phyloP scores from a whole-genome alignment of 2,797 vertebrate genomes.

The Xenentodon cancila region DNA sequence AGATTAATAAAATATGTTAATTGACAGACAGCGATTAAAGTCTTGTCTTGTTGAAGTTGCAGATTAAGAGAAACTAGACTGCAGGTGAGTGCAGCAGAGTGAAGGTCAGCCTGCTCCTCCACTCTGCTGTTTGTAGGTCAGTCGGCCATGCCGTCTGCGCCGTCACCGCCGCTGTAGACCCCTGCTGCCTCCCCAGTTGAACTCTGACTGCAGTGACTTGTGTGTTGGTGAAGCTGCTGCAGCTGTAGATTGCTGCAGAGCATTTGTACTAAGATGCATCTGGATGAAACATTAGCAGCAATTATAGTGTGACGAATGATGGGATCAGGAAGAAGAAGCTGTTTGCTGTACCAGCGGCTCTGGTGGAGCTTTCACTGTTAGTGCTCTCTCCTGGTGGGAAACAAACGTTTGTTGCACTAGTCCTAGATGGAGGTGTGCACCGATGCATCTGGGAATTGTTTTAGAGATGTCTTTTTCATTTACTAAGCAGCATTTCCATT shows the following conservation, averaged over 20 bases:
- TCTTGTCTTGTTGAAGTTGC: not conserved
- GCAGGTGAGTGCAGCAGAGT: constrained; percentile 39
- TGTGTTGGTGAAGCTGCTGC: constrained; percentile 3
- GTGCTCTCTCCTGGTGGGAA: constrained; percentile 70
- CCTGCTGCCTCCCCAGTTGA: constrained; percentile 24
- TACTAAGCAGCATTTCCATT: not conserved
- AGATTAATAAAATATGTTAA: not conserved
- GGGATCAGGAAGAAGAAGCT: constrained; percentile 34
- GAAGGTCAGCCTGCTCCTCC: constrained; percentile 64
- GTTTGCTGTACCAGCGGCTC: constrained; percentile 38
- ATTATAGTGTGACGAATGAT: constrained; percentile 48
- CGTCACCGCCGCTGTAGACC: constrained; percentile 51
- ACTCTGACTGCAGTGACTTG: constrained; percentile 27
- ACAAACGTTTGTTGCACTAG: not conserved
- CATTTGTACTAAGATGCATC: constrained; percentile 19
- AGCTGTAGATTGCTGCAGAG: constrained; percentile 14
- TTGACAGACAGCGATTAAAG: not conserved
- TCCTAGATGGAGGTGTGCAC: not conserved
- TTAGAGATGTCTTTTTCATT: not conserved
- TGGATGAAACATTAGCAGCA: constrained; percentile 47
- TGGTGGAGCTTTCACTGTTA: constrained; percentile 16
- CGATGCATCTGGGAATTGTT: not conserved
- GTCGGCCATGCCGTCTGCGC: constrained; percentile 74
- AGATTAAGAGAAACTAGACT: constrained; percentile 24
- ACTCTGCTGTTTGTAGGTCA: constrained; percentile 74